These are phyloP conservation scores for Gadus macrocephalus DNA, from an alignment of 2,113 vertebrate genomes.

Conservation along the genomic window DNA sequence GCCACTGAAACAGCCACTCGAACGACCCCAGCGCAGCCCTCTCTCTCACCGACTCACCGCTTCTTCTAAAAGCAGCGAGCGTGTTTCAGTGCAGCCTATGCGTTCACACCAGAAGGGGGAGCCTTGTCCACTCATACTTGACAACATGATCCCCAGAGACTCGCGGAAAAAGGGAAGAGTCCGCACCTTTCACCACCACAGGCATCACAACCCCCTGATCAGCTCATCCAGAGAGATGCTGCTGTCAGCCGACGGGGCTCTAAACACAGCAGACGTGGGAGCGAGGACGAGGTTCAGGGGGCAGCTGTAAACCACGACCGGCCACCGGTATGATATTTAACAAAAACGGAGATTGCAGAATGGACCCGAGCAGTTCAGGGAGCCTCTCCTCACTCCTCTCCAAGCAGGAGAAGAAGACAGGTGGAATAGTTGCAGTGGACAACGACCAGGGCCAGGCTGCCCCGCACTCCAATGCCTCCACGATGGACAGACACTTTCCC, in stretches of 20 bases:
- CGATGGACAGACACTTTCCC: constrained; percentile 66
- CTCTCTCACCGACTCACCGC: constrained; percentile 13
- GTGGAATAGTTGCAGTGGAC: constrained; percentile 52
- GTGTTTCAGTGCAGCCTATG: constrained; percentile 58
- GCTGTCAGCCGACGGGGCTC: constrained; percentile 29
- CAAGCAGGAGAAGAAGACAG: constrained; percentile 64
- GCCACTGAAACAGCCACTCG: too few species aligned
- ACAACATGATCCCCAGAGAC: constrained; percentile 63
- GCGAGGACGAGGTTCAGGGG: constrained; percentile 35
- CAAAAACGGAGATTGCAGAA: constrained; percentile 79
- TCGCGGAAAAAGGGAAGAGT: constrained; percentile 47
- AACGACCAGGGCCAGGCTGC: constrained; percentile 43
- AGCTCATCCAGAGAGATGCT: constrained; percentile 57
- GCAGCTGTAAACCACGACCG: constrained; percentile 17
- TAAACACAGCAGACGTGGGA: constrained; percentile 9
- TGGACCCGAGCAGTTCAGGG: constrained; percentile 67
- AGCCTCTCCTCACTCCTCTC: constrained; percentile 71
- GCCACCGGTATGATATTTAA: constrained; percentile 73
- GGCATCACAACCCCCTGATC: constrained; percentile 46
- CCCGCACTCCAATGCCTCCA: constrained; percentile 30
- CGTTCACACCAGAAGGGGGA: constrained; percentile 67
- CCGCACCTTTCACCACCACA: constrained; percentile 42
- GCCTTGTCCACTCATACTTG: constrained; percentile 58
- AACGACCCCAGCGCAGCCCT: too few species aligned
- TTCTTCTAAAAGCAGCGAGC: constrained; percentile 37